phyloP scores from a whole-genome alignment of 23 tunicate genomes.

The Ciona savignyi region DNA sequence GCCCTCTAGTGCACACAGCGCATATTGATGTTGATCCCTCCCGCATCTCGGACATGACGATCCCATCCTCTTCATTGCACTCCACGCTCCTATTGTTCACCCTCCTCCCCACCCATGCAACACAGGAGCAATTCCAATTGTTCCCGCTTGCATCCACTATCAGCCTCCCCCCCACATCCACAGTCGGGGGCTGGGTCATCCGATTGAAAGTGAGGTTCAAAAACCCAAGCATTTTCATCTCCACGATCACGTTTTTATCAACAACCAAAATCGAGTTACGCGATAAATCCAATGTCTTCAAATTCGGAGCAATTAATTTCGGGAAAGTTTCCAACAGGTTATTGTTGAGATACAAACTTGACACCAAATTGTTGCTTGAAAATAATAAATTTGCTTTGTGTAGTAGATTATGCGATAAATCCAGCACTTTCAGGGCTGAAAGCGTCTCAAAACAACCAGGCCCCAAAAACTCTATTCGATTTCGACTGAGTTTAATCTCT shows the following conservation, averaged over 20 bases:
- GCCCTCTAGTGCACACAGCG: background rate
- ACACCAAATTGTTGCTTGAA: background rate
- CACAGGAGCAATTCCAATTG: background rate
- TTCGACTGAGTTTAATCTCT: conserved; percentile 4
- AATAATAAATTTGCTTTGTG: background rate
- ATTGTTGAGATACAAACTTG: background rate
- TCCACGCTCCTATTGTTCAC: background rate
- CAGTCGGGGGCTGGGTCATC: background rate
- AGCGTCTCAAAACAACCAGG: conserved; percentile 4
- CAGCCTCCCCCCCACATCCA: background rate
- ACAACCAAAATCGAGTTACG: background rate
- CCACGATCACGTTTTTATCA: background rate
- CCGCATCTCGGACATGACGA: background rate
- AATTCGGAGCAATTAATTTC: background rate
- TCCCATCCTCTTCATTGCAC: background rate
- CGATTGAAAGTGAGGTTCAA: conserved; percentile 7
- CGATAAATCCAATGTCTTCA: conserved; percentile 3
- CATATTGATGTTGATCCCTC: background rate
- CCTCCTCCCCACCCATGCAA: background rate
- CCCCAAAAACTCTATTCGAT: conserved; percentile 9
- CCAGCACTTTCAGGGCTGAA: background rate
- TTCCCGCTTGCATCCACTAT: conserved; percentile 1
- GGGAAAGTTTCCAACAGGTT: background rate
- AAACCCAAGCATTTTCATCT: background rate
- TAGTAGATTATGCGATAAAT: conserved; percentile 6